These are phyloP conservation scores for Colius striatus DNA, from an alignment of 2,113 vertebrate genomes.

Conservation along the genomic window DNA sequence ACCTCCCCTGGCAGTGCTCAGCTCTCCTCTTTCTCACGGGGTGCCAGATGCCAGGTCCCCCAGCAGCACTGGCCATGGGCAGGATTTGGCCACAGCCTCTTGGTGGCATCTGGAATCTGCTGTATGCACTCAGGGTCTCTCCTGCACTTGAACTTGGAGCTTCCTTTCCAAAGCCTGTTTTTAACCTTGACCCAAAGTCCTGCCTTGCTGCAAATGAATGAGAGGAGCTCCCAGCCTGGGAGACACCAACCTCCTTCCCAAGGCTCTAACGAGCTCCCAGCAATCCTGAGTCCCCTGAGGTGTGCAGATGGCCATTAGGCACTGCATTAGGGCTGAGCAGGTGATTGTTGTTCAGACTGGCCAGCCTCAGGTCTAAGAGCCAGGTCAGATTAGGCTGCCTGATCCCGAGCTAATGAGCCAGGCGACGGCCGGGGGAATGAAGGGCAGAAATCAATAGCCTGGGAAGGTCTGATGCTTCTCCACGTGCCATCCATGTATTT, in stretches of 20 bases:
- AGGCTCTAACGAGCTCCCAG: fast-evolving
- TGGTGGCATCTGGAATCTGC: not conserved
- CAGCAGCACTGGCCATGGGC: fast-evolving
- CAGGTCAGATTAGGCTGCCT: slow-evolving; percentile 14
- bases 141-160: not conserved
- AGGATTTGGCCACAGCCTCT: not conserved
- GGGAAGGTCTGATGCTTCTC: slow-evolving; percentile 13
- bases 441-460: slow-evolving; percentile 56
- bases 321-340: not conserved
- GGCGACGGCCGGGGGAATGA: not conserved
- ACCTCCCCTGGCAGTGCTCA: not conserved
- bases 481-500: not conserved
- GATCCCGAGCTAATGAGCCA: slow-evolving; percentile 6
- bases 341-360: not conserved
- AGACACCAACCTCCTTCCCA: not conserved
- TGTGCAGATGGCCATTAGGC: not conserved
- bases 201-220: fast-evolving
- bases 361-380: not conserved
- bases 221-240: not conserved
- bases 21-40: not conserved
- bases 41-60: not conserved
- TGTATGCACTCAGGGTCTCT: fast-evolving
- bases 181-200: not conserved
- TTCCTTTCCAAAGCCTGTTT: not conserved
- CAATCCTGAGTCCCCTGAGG: not conserved